Conservation (phyloP, 2,113 vertebrate genomes). For the Falcunculus frontatus region DNA sequence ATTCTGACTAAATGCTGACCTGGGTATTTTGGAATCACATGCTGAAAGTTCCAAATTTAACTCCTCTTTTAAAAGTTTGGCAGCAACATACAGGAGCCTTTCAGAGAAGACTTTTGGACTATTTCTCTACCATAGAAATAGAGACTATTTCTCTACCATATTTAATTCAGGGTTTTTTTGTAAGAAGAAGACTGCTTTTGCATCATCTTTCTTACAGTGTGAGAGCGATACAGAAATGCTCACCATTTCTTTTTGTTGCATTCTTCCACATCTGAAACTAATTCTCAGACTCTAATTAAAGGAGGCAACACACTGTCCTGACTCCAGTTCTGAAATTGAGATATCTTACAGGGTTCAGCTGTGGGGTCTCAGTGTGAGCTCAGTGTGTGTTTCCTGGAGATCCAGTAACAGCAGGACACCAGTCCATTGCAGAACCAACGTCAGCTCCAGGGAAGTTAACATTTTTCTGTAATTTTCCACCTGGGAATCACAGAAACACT, state of each 20-base stretch:
- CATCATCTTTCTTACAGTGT: background rate
- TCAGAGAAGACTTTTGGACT: background rate
- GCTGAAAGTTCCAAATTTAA: background rate
- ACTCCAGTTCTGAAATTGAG: background rate
- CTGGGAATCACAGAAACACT: background rate
- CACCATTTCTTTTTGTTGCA: background rate
- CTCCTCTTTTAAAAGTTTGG: background rate
- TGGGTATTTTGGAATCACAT: background rate
- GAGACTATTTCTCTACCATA: background rate
- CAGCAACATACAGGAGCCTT: background rate
- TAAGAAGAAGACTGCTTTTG: background rate
- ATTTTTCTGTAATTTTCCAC: background rate
- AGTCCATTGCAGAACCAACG: accelerated
- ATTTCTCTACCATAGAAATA: background rate
- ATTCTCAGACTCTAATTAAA: background rate
- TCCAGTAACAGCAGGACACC: background rate
- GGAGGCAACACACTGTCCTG: background rate
- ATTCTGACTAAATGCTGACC: slow-evolving; percentile 28
- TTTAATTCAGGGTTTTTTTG: background rate
- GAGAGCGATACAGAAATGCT: background rate
- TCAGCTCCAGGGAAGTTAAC: background rate
- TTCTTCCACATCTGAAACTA: background rate
- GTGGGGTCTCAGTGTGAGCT: background rate
- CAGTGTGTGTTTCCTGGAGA: background rate
- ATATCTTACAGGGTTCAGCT: background rate